phyloP scores from a whole-genome alignment of 2,113 vertebrate species.

The Tonatia bakeri region DNA sequence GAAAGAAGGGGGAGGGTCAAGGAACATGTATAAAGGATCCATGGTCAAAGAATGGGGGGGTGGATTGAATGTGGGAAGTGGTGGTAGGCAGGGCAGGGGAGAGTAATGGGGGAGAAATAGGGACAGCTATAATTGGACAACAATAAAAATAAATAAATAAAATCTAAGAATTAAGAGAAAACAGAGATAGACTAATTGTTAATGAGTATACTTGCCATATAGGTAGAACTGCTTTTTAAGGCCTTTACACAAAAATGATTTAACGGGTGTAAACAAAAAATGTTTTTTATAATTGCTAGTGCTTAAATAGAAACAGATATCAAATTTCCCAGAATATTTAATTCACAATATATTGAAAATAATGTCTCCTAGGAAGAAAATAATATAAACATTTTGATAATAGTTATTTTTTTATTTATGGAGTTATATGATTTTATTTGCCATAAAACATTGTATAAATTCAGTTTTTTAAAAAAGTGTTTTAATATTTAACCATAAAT shows the following conservation, averaged over 20 bases:
- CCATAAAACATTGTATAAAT: neutral
- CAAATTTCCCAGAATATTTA: neutral
- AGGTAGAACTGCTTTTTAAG: neutral
- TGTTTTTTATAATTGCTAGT: too few relatives aligned
- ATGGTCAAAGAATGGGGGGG: too few relatives aligned
- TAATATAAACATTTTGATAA: neutral
- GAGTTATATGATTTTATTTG: neutral
- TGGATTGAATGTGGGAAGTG: too few relatives aligned
- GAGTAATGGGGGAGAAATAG: too few relatives aligned
- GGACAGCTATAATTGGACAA: too few relatives aligned
- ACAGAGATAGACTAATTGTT: neutral
- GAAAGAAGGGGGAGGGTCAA: too few relatives aligned
- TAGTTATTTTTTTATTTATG: slow-evolving; percentile 12
- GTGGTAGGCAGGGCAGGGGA: too few relatives aligned
- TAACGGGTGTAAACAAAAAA: neutral
- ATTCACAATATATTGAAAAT: neutral
- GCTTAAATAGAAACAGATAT: neutral
- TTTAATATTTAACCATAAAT: neutral
- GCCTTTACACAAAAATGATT: neutral
- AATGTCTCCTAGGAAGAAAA: neutral
- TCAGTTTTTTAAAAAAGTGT: neutral
- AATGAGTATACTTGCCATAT: neutral
- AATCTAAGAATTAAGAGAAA: neutral
- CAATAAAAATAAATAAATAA: too few relatives aligned
- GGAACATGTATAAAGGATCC: too few relatives aligned